Base-by-base conservation (phyloP, 1,140 invertebrate species). In the Trachymyrmex cornetzi region DNA sequence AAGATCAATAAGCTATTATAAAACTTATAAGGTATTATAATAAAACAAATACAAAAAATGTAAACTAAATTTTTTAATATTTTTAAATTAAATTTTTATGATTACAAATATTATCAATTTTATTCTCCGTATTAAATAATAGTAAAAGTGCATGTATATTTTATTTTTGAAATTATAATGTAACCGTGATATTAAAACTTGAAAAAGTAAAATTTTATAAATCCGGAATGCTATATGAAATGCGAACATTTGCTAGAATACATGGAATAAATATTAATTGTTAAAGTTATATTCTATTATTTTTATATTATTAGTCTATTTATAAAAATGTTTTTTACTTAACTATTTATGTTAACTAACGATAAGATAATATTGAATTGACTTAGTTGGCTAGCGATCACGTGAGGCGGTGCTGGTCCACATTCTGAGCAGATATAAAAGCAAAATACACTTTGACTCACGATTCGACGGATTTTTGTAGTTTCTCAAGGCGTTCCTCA, bases 401-500 rank as follows among this genome's bases (percentile, higher is more conserved):
- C 6, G 27, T 66, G 4, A 34, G 6, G 22, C 9, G 61, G 61
- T 80, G 84, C 59, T 66, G 50, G 61, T 79, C 84, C 84, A 63
- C 27, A 27, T 16, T 67, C 5, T 50, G 24, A 84, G 48, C 79
- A 81, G 66, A 66, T 66, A 66, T 71, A 82, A 77, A 75, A 86
- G 85, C 59, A 48, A 86, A 88, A 81, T 67, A 34, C 30, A 61
- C 59, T 77, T 16, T 27, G 84, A 97, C 97, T 97, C 94, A 97
- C 97, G 95, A 96, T 91, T 97, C 96, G 92, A 96, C 96, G 50
- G 96, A 95, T 12, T 96, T 95, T 38, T 96, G 95, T 1, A 97
- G 88, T 64, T 96, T 96, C 75, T 96, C 95, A 22, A 97, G 94
- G 69, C 96, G 95, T 50, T 95, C 95, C 84, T 96, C 95, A 0